phyloP scores from a whole-genome alignment of 2,888 invertebrate species.

The Epirrita christyi region DNA sequence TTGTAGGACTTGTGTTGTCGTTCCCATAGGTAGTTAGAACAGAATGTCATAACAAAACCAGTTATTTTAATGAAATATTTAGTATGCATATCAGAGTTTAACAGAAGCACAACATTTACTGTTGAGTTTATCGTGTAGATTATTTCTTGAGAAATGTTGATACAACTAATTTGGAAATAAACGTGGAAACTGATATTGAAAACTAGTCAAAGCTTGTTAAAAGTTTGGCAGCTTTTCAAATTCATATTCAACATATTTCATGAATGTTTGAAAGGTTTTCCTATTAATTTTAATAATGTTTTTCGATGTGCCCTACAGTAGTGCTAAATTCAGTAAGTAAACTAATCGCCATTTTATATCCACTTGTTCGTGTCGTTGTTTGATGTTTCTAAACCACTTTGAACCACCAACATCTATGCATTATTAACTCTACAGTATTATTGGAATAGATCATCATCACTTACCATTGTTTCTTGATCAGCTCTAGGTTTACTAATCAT shows the following conservation, averaged over 20 bases:
- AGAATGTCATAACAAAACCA: conserved; percentile 9
- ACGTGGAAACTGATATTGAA: neutral
- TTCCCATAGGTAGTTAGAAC: conserved; percentile 10
- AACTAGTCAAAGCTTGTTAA: neutral
- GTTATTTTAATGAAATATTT: conserved; percentile 15
- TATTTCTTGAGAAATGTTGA: no score
- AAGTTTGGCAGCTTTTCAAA: conserved; percentile 15
- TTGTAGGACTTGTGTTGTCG: conserved; percentile 9
- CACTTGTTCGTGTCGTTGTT: neutral
- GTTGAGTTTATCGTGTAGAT: neutral
- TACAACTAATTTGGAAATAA: neutral
- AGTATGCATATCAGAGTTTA: conserved; percentile 8
- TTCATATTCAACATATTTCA: conserved; percentile 5
- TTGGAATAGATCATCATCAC: no score
- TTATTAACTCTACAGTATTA: no score
- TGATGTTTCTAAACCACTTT: no score
- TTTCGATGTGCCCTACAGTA: neutral
- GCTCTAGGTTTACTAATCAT: no score
- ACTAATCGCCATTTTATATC: neutral
- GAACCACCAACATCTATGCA: no score
- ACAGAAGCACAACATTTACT: neutral
- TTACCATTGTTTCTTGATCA: no score
- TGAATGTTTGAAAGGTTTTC: conserved; percentile 7
- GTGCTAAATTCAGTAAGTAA: neutral
- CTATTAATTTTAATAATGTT: neutral